These are phyloP conservation scores for Zaprionus nigranus DNA, from an alignment of 1,140 invertebrate genomes.

Conservation along the genomic window DNA sequence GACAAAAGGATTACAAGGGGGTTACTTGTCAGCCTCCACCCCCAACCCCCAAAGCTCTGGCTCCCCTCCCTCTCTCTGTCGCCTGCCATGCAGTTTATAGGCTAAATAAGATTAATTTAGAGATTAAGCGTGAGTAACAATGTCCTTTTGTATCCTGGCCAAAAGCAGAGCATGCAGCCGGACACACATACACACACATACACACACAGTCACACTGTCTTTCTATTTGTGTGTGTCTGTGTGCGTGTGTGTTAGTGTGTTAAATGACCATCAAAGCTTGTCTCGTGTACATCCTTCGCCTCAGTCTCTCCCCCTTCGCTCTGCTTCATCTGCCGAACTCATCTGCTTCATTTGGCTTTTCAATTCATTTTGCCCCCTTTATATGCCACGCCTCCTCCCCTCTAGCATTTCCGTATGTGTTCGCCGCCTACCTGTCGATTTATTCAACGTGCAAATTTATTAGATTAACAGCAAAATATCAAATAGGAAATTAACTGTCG, in stretches of 20 bases:
- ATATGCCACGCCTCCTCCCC: neutral
- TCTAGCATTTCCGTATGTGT: neutral
- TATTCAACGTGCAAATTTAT: slow-evolving; percentile 70
- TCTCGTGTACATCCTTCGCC: neutral
- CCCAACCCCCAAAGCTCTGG: neutral
- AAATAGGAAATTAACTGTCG: slow-evolving; percentile 82
- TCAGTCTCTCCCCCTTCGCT: neutral
- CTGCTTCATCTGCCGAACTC: slow-evolving; percentile 4
- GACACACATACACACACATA: neutral
- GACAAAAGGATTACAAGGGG: slow-evolving; percentile 76
- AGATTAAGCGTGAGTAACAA: slow-evolving; percentile 55
- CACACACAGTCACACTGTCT: neutral
- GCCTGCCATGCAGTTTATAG: slow-evolving; percentile 58
- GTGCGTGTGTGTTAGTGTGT: slow-evolving; percentile 1
- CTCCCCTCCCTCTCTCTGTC: neutral
- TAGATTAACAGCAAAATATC: slow-evolving; percentile 83
- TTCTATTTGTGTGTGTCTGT: neutral
- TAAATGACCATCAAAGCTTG: neutral
- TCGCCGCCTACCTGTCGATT: slow-evolving; percentile 42
- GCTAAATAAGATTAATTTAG: slow-evolving; percentile 75
- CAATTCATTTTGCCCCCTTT: slow-evolving; percentile 39
- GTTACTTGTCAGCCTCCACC: slow-evolving; percentile 51
- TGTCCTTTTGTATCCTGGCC: slow-evolving; percentile 7
- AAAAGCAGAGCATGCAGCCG: slow-evolving; percentile 1
- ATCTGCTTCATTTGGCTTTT: slow-evolving; percentile 32